Conservation (phyloP, 1,140 invertebrate species). For the Panagrolaimus sp. region DNA sequence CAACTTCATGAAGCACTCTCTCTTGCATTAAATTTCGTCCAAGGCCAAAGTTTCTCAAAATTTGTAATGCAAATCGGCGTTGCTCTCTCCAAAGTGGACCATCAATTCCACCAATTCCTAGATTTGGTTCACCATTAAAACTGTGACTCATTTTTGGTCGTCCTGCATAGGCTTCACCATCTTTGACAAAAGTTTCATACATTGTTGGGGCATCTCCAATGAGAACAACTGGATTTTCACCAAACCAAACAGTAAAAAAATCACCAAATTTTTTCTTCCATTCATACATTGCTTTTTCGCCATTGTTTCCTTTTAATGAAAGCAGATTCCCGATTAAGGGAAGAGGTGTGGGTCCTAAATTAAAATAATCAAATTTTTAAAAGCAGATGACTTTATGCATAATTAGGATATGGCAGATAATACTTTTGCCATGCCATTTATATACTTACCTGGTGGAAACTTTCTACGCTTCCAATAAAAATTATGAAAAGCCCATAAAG, state of each 20-base stretch:
- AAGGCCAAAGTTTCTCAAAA: constrained; percentile 34
- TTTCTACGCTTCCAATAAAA: constrained; percentile 13
- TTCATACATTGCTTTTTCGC: too few species aligned
- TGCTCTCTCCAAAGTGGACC: constrained; percentile 44
- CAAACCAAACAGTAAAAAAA: neutral
- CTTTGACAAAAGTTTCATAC: neutral
- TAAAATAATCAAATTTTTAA: too few species aligned
- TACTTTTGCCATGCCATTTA: too few species aligned
- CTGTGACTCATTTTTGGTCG: neutral
- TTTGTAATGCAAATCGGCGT: constrained; percentile 20
- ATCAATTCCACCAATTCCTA: constrained; percentile 26
- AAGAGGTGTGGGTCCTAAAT: neutral
- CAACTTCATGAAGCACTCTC: neutral
- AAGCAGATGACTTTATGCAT: too few species aligned
- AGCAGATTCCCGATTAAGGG: neutral
- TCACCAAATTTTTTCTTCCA: constrained; percentile 9
- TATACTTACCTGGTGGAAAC: neutral
- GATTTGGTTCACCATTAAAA: too few species aligned
- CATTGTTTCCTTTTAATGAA: neutral
- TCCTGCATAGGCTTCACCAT: neutral
- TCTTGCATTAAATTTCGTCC: constrained; percentile 8
- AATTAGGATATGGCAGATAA: too few species aligned
- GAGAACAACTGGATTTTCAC: neutral
- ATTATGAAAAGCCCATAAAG: neutral
- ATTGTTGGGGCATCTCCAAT: neutral